Percentiles rank a stretch among this genome's conserved stretches.
These are phyloP conservation scores for Lypha dubia DNA, from an alignment of 2,888 invertebrate genomes.

Conservation along the genomic window DNA sequence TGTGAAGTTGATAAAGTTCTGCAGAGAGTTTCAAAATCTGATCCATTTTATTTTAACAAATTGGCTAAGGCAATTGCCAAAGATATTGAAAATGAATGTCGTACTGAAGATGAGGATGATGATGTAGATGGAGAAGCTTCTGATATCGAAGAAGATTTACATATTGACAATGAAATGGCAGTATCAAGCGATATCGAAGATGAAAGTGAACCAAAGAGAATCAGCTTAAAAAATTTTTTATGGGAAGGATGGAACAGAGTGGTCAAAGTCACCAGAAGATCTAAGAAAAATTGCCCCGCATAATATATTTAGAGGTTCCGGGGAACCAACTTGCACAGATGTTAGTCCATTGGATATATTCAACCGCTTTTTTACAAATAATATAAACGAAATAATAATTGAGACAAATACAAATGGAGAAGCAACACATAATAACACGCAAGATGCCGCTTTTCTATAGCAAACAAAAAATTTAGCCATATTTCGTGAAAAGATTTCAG, in stretches of 20 bases:
- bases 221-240: not conserved
- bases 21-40: constrained; percentile 15
- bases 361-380: too few species aligned
- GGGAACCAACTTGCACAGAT: not conserved
- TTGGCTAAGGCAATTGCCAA: constrained; percentile 23
- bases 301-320: not conserved
- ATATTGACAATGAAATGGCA: constrained; percentile 7
- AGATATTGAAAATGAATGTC: constrained; percentile 7
- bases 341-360: not conserved
- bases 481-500: too few species aligned
- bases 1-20: too few species aligned
- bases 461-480: too few species aligned
- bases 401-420: too few species aligned
- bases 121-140: constrained; percentile 1
- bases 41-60: constrained; percentile 8
- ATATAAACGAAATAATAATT: too few species aligned
- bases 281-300: constrained; percentile 9
- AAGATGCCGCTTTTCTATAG: too few species aligned
- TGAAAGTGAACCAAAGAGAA: not conserved
- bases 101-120: too few species aligned
- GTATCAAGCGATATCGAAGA: constrained; percentile 6
- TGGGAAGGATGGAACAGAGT: constrained; percentile 3
- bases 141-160: constrained; percentile 14
- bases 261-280: constrained; percentile 22
- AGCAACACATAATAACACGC: too few species aligned